These are phyloP conservation scores for Carettochelys insculpta DNA, from an alignment of 2,113 vertebrate species.

Conservation along the genomic window DNA sequence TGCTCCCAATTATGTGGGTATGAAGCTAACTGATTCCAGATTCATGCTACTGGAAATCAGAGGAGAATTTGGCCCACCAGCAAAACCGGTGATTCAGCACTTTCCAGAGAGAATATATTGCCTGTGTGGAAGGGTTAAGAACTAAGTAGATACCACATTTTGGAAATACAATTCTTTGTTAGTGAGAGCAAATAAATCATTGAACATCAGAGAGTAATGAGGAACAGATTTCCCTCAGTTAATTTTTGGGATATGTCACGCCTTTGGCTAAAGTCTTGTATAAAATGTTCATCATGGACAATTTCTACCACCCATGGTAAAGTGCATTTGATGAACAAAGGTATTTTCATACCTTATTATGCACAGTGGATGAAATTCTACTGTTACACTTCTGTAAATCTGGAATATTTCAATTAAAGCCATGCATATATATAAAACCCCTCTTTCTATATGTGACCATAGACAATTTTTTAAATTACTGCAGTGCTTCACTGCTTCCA, in stretches of 20 bases:
- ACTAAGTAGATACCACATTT: conserved; percentile 70
- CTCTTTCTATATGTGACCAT: background rate
- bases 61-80: conserved; percentile 26
- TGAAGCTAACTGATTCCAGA: conserved; percentile 25
- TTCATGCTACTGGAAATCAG: conserved; percentile 23
- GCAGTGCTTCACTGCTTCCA: background rate
- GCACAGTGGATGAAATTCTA: background rate
- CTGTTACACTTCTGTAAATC: conserved; percentile 11
- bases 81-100: conserved; percentile 33
- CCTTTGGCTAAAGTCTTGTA: conserved; percentile 72
- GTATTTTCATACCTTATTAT: background rate
- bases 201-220: conserved; percentile 77
- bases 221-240: conserved; percentile 78
- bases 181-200: conserved; percentile 78
- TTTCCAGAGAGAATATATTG: conserved; percentile 40
- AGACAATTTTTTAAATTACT: background rate
- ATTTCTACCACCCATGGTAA: conserved; percentile 63
- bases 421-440: background rate
- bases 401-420: conserved; percentile 48
- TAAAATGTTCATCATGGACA: conserved; percentile 73
- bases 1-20: conserved; percentile 1
- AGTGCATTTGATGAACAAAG: conserved; percentile 66
- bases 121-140: conserved; percentile 64
- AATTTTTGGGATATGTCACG: conserved; percentile 78
- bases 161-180: conserved; percentile 66